Percentiles rank a stretch among this genome's conserved stretches.
These are phyloP conservation scores for Euproctis similis DNA, from an alignment of 2,888 invertebrate species.

Conservation along the genomic window DNA sequence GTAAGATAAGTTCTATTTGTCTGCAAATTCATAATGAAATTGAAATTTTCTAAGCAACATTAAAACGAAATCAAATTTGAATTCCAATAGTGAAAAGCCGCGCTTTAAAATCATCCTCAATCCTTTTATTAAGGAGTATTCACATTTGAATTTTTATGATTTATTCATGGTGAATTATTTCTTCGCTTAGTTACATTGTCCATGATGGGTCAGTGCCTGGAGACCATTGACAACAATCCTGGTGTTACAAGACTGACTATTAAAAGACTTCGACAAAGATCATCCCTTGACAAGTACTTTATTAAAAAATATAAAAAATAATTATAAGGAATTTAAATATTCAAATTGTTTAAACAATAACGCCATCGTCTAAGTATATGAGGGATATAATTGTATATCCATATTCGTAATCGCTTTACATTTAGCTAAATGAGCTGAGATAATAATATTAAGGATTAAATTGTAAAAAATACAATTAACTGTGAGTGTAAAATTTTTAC, in stretches of 20 bases:
- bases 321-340: too few species aligned
- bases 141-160: too few species aligned
- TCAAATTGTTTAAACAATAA: too few species aligned
- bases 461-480: conserved; percentile 22
- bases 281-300: too few species aligned
- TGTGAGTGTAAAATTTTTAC: conserved; percentile 14
- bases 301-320: too few species aligned
- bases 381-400: too few species aligned
- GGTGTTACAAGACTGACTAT: too few species aligned
- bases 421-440: conserved; percentile 20
- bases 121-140: too few species aligned
- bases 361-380: too few species aligned
- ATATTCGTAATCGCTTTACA: conserved; percentile 6
- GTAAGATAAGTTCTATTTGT: conserved; percentile 15
- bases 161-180: too few species aligned
- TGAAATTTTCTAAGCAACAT: not conserved
- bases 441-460: conserved; percentile 18
- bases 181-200: conserved; percentile 5
- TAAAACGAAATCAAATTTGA: not conserved
- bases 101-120: not conserved
- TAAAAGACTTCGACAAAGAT: too few species aligned
- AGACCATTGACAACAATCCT: conserved; percentile 2
- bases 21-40: conserved; percentile 17
- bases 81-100: too few species aligned
- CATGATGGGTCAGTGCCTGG: conserved; percentile 4